A percentile compares a stretch with the other conserved stretches of the same genome.
Evolutionary conservation across 2,113 vertebrate genomes (phyloP).

Genomic region (Ornithorhynchus anatinus): DNA sequence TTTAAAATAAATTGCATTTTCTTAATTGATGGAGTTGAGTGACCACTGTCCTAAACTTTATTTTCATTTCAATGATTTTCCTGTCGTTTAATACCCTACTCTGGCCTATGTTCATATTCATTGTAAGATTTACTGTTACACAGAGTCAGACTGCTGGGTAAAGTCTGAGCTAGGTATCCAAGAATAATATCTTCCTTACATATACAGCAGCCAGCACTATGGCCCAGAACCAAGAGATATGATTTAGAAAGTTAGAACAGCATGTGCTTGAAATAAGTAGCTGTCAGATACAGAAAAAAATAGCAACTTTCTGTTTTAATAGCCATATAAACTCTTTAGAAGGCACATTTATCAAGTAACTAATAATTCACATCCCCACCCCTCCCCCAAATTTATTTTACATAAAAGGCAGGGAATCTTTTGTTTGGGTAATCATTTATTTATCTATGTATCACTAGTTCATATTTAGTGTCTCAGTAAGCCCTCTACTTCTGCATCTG

Average conservation of each 20-base stretch:
- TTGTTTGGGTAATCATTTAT: neutral
- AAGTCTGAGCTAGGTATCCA: neutral
- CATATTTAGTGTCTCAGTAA: neutral
- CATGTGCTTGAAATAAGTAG: constrained; percentile 30
- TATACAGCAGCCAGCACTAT: neutral
- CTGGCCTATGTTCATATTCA: neutral
- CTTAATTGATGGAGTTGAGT: too few species aligned
- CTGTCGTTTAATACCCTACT: neutral
- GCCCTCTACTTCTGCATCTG: neutral
- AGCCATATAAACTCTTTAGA: neutral
- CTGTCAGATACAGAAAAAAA: constrained; percentile 36
- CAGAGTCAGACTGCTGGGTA: constrained; percentile 2
- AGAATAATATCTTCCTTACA: constrained; percentile 34
- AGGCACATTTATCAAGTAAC: neutral
- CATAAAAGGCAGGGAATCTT: neutral
- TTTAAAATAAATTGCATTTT: neutral
- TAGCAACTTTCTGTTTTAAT: constrained; percentile 4
- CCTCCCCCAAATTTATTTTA: neutral
- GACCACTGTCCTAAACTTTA: neutral
- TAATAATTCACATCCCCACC: neutral
- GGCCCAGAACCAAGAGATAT: neutral
- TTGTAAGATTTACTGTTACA: constrained; percentile 5
- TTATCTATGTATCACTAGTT: neutral
- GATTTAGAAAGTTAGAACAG: constrained; percentile 7
- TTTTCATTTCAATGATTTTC: neutral